Base-by-base conservation (phyloP, 2,113 vertebrate species). In the Boleophthalmus pectinirostris region DNA sequence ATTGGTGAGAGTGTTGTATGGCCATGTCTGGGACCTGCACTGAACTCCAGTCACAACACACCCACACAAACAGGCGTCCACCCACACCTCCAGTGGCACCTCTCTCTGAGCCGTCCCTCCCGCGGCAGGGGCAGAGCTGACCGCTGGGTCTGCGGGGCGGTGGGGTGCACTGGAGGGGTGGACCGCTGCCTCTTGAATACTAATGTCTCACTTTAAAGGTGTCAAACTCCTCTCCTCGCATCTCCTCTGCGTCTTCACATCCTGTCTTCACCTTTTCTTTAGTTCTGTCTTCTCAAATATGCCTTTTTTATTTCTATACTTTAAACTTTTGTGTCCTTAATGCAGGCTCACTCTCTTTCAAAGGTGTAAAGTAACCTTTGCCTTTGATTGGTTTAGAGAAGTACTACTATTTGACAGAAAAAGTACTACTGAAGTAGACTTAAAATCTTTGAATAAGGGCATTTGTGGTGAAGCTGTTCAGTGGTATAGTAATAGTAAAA, bases 141-240 rank as follows among this genome's bases (percentile, higher is more conserved):
- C 75, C 47, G 61, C 83, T 80, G 89, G 86, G 87, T 80, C 82
- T 83, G 77, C 80, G 63, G 84, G 83, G 87, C 81, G 76, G 81
- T 70, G 45, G 81, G 86, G 84, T 81, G 84, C 78, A 78, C 78
- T 75, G 68, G 53, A 73, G 70, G 57, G 70, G 72, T 43, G 38
- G 63, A 76, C 43, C 67, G 47, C 45, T 79, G 86, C 80, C 13
- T 72, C 82, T 77, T 94, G 95, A 95, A 96, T 97, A 95, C 95
- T 97, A 96, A 98, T 98, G 84, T 90, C 84, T 94, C 89, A 85
- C 92, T 93, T 93, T 95, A 95, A 64, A 64, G 93, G 90, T 82
- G 93, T 90, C 90, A 87, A 91, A 93, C 91, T 91, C 88, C 89
- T 87, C 92, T 82, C 93, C 70, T 45, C 69, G 38, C 69, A 71